Evolutionary conservation across 2,113 vertebrate species (phyloP).

Genomic region (Ceratotherium simum): DNA sequence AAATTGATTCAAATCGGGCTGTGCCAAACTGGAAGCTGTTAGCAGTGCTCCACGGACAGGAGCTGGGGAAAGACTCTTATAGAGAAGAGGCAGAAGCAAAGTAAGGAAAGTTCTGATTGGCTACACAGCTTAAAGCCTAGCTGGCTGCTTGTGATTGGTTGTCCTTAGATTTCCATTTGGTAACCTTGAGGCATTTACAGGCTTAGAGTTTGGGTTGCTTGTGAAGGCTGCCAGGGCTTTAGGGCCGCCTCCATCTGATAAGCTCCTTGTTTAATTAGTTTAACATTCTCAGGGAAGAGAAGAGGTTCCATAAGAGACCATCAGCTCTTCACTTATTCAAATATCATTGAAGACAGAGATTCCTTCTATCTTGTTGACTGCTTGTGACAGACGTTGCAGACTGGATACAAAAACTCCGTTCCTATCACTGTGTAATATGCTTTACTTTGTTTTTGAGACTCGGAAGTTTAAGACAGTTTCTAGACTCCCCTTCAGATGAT

Average conservation of each 20-base stretch:
- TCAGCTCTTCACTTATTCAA: background rate
- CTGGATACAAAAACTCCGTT: background rate
- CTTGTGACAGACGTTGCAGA: background rate
- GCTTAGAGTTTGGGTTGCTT: background rate
- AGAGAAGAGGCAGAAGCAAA: background rate
- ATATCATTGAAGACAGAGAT: background rate
- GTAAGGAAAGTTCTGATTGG: background rate
- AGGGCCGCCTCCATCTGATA: background rate
- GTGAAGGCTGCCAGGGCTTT: background rate
- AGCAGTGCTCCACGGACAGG: background rate
- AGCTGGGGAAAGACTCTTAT: background rate
- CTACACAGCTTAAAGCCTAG: background rate
- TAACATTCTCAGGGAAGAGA: background rate
- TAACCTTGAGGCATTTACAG: background rate
- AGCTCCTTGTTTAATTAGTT: background rate
- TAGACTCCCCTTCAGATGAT: background rate
- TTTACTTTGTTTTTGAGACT: background rate
- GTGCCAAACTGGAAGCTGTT: background rate
- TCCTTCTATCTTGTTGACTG: background rate
- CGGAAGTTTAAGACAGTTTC: background rate
- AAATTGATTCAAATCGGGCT: background rate
- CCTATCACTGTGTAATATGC: background rate
- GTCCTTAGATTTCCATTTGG: background rate
- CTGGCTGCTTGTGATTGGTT: background rate
- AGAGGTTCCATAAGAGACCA: background rate